phyloP scores from a whole-genome alignment of 2,888 invertebrate genomes.

The Drosophila subsilvestris region DNA sequence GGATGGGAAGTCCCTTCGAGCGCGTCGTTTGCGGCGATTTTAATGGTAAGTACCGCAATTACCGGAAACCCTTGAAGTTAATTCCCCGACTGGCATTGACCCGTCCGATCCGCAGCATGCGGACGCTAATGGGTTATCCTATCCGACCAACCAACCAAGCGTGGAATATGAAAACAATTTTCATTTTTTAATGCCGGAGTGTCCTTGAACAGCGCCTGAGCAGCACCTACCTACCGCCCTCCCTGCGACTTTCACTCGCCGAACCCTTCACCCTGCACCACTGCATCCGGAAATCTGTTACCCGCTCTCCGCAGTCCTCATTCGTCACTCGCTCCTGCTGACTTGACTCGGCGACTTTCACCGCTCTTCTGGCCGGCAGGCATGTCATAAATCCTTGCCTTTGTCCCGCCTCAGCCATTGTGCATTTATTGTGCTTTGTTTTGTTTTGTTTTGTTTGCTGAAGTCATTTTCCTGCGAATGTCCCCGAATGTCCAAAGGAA shows the following conservation, averaged over 20 bases:
- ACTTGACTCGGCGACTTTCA: conserved; percentile 32
- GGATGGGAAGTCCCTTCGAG: conserved; percentile 97
- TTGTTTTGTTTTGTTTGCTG: conserved; percentile 46
- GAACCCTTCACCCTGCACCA: conserved; percentile 35
- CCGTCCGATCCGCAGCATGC: conserved; percentile 10
- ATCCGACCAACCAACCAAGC: conserved; percentile 33
- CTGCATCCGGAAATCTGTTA: conserved; percentile 61
- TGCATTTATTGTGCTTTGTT: conserved; percentile 38
- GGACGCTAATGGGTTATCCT: conserved; percentile 66
- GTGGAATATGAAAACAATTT: conserved; percentile 57
- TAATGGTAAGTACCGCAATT: conserved; percentile 88
- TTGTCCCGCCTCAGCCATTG: conserved; percentile 11
- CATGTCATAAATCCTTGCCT: conserved; percentile 64
- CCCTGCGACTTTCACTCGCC: conserved; percentile 8
- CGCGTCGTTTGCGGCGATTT: conserved; percentile 97
- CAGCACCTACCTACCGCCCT: conserved; percentile 56
- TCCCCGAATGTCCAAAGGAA: conserved; percentile 8
- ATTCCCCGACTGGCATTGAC: conserved; percentile 67
- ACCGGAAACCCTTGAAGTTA: conserved; percentile 53
- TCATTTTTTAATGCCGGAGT: conserved; percentile 53
- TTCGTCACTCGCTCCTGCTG: conserved; percentile 66
- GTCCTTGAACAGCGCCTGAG: conserved; percentile 55
- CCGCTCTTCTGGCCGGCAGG: conserved; percentile 30
- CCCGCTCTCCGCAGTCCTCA: conserved; percentile 27
- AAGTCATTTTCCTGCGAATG: conserved; percentile 49